Conservation (phyloP, 2,113 vertebrate species). For the Brachyistius frenatus region DNA sequence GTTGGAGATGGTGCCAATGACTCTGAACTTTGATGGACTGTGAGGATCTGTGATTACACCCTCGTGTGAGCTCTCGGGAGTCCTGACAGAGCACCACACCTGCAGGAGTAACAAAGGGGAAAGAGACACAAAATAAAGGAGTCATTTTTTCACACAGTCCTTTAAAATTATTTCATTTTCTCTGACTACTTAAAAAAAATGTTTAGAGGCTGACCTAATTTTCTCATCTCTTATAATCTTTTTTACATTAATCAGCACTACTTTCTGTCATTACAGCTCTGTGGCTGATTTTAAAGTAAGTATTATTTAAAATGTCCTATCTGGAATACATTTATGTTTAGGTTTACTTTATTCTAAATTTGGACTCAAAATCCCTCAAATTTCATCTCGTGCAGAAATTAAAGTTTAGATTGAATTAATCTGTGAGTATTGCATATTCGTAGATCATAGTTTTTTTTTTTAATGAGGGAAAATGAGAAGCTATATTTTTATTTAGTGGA, state of each 20-base stretch:
- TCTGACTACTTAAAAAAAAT: no score
- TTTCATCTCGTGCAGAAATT: neutral
- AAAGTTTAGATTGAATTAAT: neutral
- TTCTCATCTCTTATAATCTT: no score
- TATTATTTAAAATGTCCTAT: neutral
- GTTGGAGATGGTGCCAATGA: constrained; percentile 95
- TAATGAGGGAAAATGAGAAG: no score
- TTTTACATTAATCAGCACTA: neutral
- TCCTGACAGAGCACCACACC: constrained; percentile 97
- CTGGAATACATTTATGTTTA: no score
- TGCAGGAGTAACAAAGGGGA: constrained; percentile 56
- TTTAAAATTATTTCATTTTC: neutral
- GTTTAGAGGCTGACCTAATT: no score
- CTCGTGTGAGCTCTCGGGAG: constrained; percentile 94
- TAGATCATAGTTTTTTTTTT: no score
- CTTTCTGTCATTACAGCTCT: neutral
- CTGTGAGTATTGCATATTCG: neutral
- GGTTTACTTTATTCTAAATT: no score
- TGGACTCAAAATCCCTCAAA: neutral
- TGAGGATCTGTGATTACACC: constrained; percentile 96
- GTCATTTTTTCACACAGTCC: neutral
- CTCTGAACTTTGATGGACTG: constrained; percentile 94
- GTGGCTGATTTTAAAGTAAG: neutral
- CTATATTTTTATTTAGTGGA: neutral
- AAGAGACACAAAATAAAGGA: neutral